Evolutionary conservation across 2,888 invertebrate genomes (phyloP).

Genomic region (Macrostomum cliftonense): DNA sequence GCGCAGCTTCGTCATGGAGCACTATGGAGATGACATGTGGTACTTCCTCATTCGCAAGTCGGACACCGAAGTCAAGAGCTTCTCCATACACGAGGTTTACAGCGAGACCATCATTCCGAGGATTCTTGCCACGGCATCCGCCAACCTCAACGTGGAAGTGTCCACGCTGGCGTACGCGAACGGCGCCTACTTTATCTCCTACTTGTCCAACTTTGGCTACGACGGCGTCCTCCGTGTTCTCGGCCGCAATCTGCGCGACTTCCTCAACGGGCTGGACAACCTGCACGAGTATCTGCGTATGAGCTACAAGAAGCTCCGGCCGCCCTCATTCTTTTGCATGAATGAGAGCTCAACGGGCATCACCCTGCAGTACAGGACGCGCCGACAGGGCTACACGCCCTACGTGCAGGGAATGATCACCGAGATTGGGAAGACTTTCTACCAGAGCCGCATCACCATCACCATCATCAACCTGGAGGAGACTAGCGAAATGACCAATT

Average conservation of each 20-base stretch:
- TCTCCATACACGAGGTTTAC: conserved; percentile 63
- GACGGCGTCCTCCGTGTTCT: conserved; percentile 44
- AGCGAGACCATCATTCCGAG: conserved; percentile 67
- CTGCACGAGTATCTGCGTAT: conserved; percentile 88
- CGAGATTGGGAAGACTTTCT: conserved; percentile 71
- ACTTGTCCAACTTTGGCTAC: conserved; percentile 82
- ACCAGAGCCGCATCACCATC: conserved; percentile 79
- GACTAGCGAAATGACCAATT: conserved; percentile 72
- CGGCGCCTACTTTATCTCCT: conserved; percentile 79
- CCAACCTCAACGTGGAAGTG: conserved; percentile 48
- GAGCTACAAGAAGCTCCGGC: conserved; percentile 68
- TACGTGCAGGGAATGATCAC: conserved; percentile 87
- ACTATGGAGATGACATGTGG: conserved; percentile 86
- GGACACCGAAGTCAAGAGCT: conserved; percentile 63
- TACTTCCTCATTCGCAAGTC: conserved; percentile 67
- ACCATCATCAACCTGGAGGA: conserved; percentile 68
- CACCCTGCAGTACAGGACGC: conserved; percentile 61
- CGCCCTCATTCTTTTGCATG: conserved; percentile 89
- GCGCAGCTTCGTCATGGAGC: conserved; percentile 69
- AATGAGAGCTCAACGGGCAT: conserved; percentile 71
- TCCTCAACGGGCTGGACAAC: conserved; percentile 78
- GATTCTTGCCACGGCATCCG: conserved; percentile 45
- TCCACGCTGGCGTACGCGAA: conserved; percentile 77
- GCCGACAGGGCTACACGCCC: conserved; percentile 74
- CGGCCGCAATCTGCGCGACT: conserved; percentile 80